phyloP scores from a whole-genome alignment of 2,888 invertebrate genomes.

The Hypercompe scribonia region DNA sequence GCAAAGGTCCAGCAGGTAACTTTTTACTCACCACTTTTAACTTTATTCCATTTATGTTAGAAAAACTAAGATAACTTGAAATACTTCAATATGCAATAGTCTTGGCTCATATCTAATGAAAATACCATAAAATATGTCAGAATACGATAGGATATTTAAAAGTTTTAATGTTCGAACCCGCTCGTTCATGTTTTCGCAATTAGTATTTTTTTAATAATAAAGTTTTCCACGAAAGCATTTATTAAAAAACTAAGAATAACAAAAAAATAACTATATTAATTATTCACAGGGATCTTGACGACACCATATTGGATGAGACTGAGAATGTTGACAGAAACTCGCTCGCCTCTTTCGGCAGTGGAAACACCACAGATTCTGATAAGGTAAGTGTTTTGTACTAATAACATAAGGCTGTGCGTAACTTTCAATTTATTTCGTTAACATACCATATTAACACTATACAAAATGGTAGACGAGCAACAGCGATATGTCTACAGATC shows the following conservation, averaged over 20 bases:
- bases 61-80: not conserved
- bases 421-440: not conserved
- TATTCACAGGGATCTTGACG: conserved; percentile 94
- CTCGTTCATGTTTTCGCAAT: not conserved
- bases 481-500: not conserved
- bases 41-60: no score
- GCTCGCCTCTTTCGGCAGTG: conserved; percentile 96
- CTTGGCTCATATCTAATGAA: not conserved
- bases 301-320: conserved; percentile 93
- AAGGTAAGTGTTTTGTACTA: conserved; percentile 89
- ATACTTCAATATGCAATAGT: not conserved
- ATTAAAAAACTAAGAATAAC: not conserved
- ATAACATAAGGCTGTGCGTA: not conserved
- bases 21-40: not conserved
- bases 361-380: conserved; percentile 97
- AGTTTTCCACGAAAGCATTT: not conserved
- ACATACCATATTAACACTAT: not conserved
- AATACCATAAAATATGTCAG: not conserved
- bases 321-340: conserved; percentile 96
- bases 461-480: not conserved
- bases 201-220: not conserved
- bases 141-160: not conserved
- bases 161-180: not conserved
- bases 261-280: not conserved
- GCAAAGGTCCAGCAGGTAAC: conserved; percentile 92